A percentile compares a stretch with the other conserved stretches of the same genome.
These are phyloP conservation scores for Ormyrus labotus DNA, from an alignment of 2,888 invertebrate genomes.

Conservation along the genomic window DNA sequence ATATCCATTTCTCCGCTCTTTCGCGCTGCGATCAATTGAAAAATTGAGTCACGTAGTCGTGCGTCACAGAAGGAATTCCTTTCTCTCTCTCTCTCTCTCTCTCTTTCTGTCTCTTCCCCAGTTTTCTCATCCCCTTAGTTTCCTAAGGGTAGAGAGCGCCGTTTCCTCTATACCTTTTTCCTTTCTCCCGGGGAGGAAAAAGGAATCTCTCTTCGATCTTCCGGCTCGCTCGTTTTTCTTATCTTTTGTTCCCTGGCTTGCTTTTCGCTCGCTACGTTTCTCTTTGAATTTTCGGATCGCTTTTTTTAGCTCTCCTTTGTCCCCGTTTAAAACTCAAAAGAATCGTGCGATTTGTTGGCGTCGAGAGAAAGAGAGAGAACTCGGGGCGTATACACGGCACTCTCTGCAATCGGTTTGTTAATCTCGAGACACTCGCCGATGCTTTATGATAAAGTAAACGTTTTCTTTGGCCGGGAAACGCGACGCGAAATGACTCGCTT, in stretches of 20 bases:
- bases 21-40: slow-evolving; percentile 45
- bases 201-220: slow-evolving; percentile 36
- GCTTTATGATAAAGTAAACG: neutral
- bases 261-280: neutral
- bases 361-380: neutral
- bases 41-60: slow-evolving; percentile 48
- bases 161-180: neutral
- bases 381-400: neutral
- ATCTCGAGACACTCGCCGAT: neutral
- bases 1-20: too few relatives aligned
- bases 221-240: slow-evolving; percentile 33
- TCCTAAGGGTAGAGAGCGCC: neutral
- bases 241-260: slow-evolving; percentile 18
- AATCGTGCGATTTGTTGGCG: neutral
- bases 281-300: slow-evolving; percentile 29
- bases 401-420: slow-evolving; percentile 16
- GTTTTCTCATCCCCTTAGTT: slow-evolving; percentile 1
- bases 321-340: slow-evolving; percentile 11
- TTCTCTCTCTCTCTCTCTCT: neutral
- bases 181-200: slow-evolving; percentile 5
- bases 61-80: slow-evolving; percentile 47
- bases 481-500: too few relatives aligned
- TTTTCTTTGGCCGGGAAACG: too few relatives aligned
- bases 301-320: slow-evolving; percentile 27
- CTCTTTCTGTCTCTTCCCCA: neutral